These are phyloP conservation scores for Caenorhabditis sulstoni DNA, from an alignment of 2,888 invertebrate genomes.

Conservation along the genomic window DNA sequence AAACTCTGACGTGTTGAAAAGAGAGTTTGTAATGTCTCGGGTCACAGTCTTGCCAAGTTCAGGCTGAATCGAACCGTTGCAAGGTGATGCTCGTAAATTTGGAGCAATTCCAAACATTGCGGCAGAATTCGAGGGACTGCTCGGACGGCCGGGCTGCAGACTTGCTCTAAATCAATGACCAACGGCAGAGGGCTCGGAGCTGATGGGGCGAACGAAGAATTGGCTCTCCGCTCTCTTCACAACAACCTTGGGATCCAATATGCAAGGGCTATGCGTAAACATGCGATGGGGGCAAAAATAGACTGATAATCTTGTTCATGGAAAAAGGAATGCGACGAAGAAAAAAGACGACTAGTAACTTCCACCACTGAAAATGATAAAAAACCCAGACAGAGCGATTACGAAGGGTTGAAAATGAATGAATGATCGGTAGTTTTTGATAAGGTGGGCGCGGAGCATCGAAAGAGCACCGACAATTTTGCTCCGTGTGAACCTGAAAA, in stretches of 20 bases:
- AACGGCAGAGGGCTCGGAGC: constrained; percentile 59
- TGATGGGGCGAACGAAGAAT: constrained; percentile 59
- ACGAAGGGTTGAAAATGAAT: too few relatives aligned
- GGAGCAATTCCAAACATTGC: constrained; percentile 43
- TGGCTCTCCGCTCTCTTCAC: constrained; percentile 47
- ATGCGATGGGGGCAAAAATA: constrained; percentile 29
- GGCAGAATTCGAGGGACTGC: constrained; percentile 40
- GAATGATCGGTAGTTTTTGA: neutral
- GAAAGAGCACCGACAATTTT: too few relatives aligned
- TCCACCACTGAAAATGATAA: neutral
- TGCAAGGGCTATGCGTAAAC: constrained; percentile 37
- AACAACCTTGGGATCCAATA: constrained; percentile 45
- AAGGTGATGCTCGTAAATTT: neutral
- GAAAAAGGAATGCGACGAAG: constrained; percentile 3
- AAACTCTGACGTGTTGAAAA: neutral
- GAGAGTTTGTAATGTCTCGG: too few relatives aligned
- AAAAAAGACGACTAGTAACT: neutral
- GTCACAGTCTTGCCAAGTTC: neutral
- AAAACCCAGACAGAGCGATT: neutral
- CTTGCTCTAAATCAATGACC: constrained; percentile 65
- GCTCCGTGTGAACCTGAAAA: neutral
- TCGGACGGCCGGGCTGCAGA: constrained; percentile 43
- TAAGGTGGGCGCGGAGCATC: neutral
- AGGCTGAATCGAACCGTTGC: neutral
- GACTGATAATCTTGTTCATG: constrained; percentile 31